Base-by-base conservation (phyloP, 92 coral and sea anemone species). In the Chrysogorgia sp. region DNA sequence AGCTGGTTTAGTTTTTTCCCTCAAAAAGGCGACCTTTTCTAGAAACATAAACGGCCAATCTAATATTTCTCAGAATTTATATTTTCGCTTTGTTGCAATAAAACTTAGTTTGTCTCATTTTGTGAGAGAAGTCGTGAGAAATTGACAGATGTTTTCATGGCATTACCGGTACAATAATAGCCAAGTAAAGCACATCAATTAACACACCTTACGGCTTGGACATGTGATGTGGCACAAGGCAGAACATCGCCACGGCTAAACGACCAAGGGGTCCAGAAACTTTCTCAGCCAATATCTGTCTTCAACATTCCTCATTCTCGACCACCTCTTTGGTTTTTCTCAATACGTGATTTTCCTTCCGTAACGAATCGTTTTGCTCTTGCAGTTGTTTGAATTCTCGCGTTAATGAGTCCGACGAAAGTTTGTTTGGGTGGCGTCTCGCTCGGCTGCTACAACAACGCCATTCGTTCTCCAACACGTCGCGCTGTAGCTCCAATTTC, bases 351-450 rank as follows among this genome's bases (percentile, higher is more conserved):
- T 96, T 96, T 90, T 96, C 99, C 67, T 92, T 89, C 31, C 33
- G 60, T 40, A 96, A 61, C 35, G 80, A 68, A 29, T 72, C 71
- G 82, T 91, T 96, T 50, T 65, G 78, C 71, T 82, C 71, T 53
- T 87, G 96, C 35, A 96, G 82, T 48, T 88, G 84, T 77, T 89
- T 80, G 20, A 92, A 86, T 84, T 89, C 88, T 7, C 58, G 35
- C 15, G 81, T 63, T 66, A 93, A 84, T 9, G 49, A 23, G 23
- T 72, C 52, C 13, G 32, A 37, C 0, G 25, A 1, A 4, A 45
- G 64, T 43, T 34, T 40, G 17, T 72, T 29, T 56, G 40, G 0
- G 3, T 9, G 32, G 63, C 55, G 15, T 23, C 17, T 15, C 7
- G n/a, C 40, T 20, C 52, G 33, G 34, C 13, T 34, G 34, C 40